These are phyloP conservation scores for Crotalus horridus DNA, from an alignment of 2,113 vertebrate species.

Conservation along the genomic window DNA sequence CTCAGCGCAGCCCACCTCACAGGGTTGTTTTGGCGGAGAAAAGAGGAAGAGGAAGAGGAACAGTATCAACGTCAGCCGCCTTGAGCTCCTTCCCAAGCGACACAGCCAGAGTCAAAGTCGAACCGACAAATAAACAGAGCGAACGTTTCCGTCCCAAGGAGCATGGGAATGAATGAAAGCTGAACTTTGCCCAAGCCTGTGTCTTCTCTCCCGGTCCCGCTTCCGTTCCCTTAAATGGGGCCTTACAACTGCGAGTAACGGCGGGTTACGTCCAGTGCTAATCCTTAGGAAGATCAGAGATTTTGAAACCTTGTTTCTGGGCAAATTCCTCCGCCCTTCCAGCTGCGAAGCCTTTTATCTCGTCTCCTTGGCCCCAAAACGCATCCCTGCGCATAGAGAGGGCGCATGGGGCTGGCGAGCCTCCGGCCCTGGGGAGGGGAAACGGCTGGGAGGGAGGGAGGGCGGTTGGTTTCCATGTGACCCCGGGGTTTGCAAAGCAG, in stretches of 20 bases:
- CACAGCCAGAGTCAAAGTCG: neutral
- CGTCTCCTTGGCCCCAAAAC: neutral
- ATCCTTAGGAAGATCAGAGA: neutral
- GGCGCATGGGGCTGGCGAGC: neutral
- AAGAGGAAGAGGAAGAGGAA: too few species aligned
- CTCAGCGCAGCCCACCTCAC: too few species aligned
- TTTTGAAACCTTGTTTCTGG: neutral
- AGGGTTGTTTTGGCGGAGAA: too few species aligned
- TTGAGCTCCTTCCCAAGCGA: neutral
- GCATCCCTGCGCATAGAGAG: neutral
- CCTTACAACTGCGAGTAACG: fast-evolving
- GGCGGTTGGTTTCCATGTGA: slow-evolving; percentile 48
- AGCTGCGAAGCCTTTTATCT: neutral
- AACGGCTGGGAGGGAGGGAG: neutral
- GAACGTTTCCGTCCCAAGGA: neutral
- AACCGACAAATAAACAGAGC: neutral
- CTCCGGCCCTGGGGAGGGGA: neutral
- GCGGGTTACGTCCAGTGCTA: neutral
- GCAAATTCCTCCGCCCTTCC: neutral
- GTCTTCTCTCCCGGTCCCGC: neutral
- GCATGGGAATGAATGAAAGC: neutral
- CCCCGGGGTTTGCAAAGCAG: slow-evolving; percentile 70
- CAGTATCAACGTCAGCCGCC: too few species aligned
- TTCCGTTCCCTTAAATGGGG: neutral
- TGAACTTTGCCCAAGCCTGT: neutral